A percentile compares a stretch with the other conserved stretches of the same genome.
phyloP scores from a whole-genome alignment of 2,888 invertebrate genomes.

The Corbicula japonica region DNA sequence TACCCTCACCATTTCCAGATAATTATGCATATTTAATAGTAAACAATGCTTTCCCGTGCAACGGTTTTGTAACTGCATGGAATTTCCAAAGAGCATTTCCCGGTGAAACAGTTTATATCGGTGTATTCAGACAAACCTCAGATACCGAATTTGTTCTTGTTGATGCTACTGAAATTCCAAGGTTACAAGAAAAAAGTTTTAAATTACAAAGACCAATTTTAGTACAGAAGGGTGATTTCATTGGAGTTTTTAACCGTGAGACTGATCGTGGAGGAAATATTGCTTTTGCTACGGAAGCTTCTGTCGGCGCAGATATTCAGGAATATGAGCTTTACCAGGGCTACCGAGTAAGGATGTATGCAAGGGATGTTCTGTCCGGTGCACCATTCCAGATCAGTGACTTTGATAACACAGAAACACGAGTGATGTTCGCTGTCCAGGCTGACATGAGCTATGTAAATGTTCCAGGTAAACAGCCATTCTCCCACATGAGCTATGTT shows the following conservation, averaged over 20 bases:
- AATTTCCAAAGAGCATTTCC: constrained; percentile 79
- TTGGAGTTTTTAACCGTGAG: constrained; percentile 82
- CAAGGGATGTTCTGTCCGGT: constrained; percentile 74
- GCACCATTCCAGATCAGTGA: constrained; percentile 72
- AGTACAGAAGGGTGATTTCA: constrained; percentile 82
- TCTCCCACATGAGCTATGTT: too few relatives aligned
- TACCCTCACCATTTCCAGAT: constrained; percentile 75
- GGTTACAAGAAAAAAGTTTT: constrained; percentile 72
- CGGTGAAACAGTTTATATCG: constrained; percentile 77
- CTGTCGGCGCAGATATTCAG: constrained; percentile 65
- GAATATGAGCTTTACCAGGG: constrained; percentile 78
- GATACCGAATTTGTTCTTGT: constrained; percentile 77
- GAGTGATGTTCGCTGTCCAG: constrained; percentile 78
- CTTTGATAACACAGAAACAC: constrained; percentile 60
- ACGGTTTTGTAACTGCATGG: constrained; percentile 79
- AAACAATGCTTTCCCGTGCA: constrained; percentile 83
- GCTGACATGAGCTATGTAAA: constrained; percentile 78
- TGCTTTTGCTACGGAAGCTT: constrained; percentile 70
- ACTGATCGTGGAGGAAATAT: constrained; percentile 76
- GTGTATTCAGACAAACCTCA: constrained; percentile 80
- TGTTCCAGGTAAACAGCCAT: constrained; percentile 51
- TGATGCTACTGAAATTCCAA: constrained; percentile 75
- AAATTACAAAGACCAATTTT: constrained; percentile 68
- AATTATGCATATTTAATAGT: constrained; percentile 82
- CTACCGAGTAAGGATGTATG: constrained; percentile 77